Conservation (phyloP, 2,113 vertebrate species). For the Bos javanicus region DNA sequence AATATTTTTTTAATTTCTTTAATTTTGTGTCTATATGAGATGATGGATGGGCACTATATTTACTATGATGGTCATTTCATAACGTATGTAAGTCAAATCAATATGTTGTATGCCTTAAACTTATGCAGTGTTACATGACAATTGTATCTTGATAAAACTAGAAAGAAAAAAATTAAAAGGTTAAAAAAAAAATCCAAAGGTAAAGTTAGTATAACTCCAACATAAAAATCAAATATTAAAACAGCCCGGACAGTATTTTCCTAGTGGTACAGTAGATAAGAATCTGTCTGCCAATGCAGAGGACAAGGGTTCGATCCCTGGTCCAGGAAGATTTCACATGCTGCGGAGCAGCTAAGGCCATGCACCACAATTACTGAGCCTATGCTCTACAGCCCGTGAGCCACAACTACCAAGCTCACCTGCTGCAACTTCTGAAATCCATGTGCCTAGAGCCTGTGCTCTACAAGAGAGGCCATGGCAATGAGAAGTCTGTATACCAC, state of each 20-base stretch:
- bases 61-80: neutral
- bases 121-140: neutral
- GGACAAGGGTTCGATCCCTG: neutral
- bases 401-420: neutral
- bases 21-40: neutral
- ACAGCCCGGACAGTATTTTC: neutral
- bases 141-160: neutral
- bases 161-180: neutral
- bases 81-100: neutral
- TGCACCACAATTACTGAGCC: neutral
- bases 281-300: neutral
- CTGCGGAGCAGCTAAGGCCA: neutral
- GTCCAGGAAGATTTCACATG: neutral
- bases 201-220: neutral
- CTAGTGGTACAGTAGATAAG: neutral
- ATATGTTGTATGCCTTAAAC: neutral
- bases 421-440: neutral
- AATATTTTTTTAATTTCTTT: neutral
- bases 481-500: neutral
- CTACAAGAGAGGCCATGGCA: neutral
- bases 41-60: neutral
- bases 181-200: neutral
- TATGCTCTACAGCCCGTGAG: neutral
- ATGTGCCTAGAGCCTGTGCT: too few species aligned
- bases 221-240: constrained; percentile 28